Percentiles rank a stretch among this genome's conserved stretches.
These are phyloP conservation scores for Microcebus lehilahytsara DNA, from an alignment of 2,113 vertebrate genomes.

Conservation along the genomic window DNA sequence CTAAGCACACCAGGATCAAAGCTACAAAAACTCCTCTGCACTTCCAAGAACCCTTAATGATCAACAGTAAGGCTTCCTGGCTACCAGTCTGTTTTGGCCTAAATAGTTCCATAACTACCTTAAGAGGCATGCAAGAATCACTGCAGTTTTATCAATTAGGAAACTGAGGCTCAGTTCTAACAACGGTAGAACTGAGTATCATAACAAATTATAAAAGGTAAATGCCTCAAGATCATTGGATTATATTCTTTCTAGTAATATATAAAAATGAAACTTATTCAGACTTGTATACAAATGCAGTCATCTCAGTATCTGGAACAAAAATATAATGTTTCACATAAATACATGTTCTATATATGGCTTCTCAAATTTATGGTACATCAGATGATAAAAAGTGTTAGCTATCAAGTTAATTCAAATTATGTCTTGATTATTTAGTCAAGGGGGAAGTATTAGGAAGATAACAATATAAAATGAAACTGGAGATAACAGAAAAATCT, in stretches of 20 bases:
- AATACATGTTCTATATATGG: neutral
- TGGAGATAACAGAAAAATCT: neutral
- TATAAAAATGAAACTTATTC: neutral
- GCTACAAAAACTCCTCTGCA: slow-evolving; percentile 75
- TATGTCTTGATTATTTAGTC: neutral
- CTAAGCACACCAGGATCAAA: slow-evolving; percentile 75
- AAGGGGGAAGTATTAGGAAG: neutral
- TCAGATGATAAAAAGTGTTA: neutral
- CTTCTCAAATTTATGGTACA: neutral
- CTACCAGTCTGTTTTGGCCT: too few species aligned
- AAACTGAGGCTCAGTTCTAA: neutral
- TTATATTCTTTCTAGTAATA: neutral
- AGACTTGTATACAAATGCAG: neutral
- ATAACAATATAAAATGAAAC: neutral
- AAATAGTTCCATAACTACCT: neutral
- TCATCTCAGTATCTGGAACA: neutral
- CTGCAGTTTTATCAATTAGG: neutral
- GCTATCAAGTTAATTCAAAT: neutral
- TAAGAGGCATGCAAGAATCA: neutral
- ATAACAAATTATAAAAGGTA: neutral
- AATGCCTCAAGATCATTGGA: neutral
- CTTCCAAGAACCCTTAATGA: slow-evolving; percentile 25
- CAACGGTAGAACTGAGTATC: neutral
- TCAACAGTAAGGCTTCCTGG: slow-evolving; percentile 69
- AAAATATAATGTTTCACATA: neutral